phyloP scores from a whole-genome alignment of 2,888 invertebrate genomes.

The Zaprionus bogoriensis region DNA sequence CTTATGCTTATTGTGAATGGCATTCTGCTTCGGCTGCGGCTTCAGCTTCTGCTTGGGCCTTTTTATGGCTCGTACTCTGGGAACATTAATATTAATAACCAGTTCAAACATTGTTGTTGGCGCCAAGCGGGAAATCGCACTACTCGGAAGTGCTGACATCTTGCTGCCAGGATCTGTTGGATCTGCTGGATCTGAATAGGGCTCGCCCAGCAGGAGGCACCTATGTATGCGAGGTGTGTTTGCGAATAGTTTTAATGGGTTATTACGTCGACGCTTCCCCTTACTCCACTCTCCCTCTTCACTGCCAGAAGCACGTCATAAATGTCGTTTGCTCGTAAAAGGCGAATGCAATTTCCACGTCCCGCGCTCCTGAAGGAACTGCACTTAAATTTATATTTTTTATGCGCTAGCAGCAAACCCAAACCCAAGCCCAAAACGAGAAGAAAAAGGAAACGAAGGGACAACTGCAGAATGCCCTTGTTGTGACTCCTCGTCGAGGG shows the following conservation, averaged over 20 bases:
- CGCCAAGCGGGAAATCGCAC: constrained; percentile 37
- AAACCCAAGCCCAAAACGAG: constrained; percentile 50
- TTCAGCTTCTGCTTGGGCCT: constrained; percentile 28
- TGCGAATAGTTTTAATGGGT: constrained; percentile 78
- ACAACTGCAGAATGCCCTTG: no score
- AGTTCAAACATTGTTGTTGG: constrained; percentile 64
- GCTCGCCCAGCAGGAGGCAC: constrained; percentile 30
- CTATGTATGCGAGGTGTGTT: constrained; percentile 58
- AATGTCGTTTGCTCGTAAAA: constrained; percentile 74
- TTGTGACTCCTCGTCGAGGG: constrained; percentile 57
- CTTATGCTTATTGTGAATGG: constrained; percentile 47
- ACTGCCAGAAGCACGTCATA: constrained; percentile 59
- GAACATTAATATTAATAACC: constrained; percentile 77
- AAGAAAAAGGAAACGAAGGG: constrained; percentile 5
- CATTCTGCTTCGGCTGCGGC: constrained; percentile 30
- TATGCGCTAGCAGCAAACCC: no score
- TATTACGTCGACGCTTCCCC: constrained; percentile 50
- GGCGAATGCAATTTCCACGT: constrained; percentile 70
- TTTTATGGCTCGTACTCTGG: constrained; percentile 40
- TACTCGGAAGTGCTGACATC: constrained; percentile 39
- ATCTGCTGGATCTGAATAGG: constrained; percentile 6
- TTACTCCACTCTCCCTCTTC: background rate
- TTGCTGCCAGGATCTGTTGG: constrained; percentile 46
- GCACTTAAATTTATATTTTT: constrained; percentile 73
- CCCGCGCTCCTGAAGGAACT: constrained; percentile 35